These are phyloP conservation scores for Malurus alboscapulatus DNA, from an alignment of 2,113 vertebrate genomes.

Conservation along the genomic window DNA sequence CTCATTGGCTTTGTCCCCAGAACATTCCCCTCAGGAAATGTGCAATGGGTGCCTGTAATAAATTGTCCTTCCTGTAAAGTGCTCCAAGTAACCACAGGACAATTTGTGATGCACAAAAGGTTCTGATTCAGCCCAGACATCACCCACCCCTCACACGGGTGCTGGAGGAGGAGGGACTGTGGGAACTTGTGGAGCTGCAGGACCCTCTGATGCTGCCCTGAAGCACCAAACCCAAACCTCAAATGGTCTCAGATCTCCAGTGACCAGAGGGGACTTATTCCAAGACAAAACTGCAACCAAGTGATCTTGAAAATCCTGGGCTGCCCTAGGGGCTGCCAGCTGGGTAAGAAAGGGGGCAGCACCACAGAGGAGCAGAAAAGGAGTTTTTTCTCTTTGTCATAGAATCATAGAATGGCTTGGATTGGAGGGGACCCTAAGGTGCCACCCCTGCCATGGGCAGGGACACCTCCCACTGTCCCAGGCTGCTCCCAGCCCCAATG, in stretches of 20 bases:
- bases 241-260: neutral
- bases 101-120: neutral
- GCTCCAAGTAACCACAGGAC: neutral
- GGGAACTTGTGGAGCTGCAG: accelerated
- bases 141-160: accelerated
- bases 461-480: neutral
- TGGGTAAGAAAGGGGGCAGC: neutral
- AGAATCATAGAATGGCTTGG: neutral
- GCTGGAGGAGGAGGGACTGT: accelerated
- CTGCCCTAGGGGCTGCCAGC: neutral
- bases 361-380: accelerated
- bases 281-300: neutral
- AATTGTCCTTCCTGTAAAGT: neutral
- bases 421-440: neutral
- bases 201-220: neutral
- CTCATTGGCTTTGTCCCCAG: neutral
- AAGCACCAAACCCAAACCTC: neutral
- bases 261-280: neutral
- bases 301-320: neutral
- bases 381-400: neutral
- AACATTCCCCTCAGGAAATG: neutral
- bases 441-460: too few relatives aligned
- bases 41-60: neutral
- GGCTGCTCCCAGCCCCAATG: accelerated
- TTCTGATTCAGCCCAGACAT: neutral